A percentile compares a stretch with the other conserved stretches of the same genome.
Conservation (phyloP, 2,888 invertebrate species). For the Creontiades dilutus region DNA sequence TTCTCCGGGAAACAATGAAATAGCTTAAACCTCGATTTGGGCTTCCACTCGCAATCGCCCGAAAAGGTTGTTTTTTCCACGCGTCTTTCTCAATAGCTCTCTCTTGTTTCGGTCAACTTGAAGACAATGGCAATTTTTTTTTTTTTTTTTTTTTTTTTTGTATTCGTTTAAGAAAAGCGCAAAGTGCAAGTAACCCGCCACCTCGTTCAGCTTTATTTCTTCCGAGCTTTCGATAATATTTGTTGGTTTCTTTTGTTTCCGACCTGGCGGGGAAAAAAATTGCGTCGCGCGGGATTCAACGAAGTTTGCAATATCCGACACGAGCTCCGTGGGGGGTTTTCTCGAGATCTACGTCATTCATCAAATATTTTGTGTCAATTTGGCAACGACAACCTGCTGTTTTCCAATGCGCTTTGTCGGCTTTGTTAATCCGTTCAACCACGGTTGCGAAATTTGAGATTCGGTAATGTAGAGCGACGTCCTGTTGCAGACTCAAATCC, state of each 20-base stretch:
- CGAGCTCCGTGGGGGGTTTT: not conserved
- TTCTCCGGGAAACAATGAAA: not conserved
- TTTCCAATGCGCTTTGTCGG: too few relatives aligned
- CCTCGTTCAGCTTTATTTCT: not conserved
- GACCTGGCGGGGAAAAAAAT: not conserved
- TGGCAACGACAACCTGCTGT: not conserved
- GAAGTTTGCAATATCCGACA: not conserved
- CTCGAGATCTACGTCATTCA: not conserved
- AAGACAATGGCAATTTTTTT: constrained; percentile 18
- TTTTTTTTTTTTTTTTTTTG: not conserved
- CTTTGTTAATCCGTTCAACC: too few relatives aligned
- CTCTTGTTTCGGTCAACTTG: not conserved
- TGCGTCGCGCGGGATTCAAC: not conserved
- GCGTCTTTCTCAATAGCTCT: constrained; percentile 30
- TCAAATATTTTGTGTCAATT: not conserved
- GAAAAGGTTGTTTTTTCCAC: constrained; percentile 1
- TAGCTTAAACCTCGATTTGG: not conserved
- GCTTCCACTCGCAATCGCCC: not conserved
- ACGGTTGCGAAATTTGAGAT: too few relatives aligned
- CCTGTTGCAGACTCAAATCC: too few relatives aligned
- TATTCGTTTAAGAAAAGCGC: not conserved
- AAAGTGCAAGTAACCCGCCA: not conserved
- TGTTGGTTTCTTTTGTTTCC: not conserved
- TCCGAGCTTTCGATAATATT: constrained; percentile 29
- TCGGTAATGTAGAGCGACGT: too few relatives aligned